Base-by-base conservation (phyloP, 2,113 vertebrate species). In the Ancistrus triradiatus region DNA sequence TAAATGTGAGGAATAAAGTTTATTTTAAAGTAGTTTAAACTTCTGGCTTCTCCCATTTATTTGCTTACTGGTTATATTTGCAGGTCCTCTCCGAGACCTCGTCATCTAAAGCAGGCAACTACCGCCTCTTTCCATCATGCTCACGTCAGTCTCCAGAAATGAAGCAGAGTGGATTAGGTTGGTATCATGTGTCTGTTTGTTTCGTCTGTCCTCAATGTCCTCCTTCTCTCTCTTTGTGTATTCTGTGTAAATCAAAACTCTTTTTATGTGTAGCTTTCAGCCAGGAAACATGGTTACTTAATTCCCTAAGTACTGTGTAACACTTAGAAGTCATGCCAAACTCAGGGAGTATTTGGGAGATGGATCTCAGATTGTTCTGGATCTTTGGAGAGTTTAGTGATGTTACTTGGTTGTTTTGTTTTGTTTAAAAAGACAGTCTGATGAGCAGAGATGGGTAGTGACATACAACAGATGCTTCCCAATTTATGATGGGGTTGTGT, bases 111-210 rank as follows among this genome's bases (percentile, higher is more conserved):
- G 82, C 87, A 1, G 90, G 91, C 59, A 90, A 90, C 53, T 96
- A 98, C 67, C 94, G 95, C 22, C 92, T 98, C 62, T 97, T 98
- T 81, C 91, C 91, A n/a, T 88, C 92, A 58, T 93, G 91, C 59
- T 91, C 93, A 19, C 91, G 95, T 51, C 94, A 95, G 63, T 91
- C 93, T 6, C 89, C 94, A 0, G 96, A 99, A 77, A 92, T 97
- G 89, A 97, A 99, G 66, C 96, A 98, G 70, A 98, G 95, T 57
- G 95, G 95, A 83, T 80, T 99, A 85, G 96, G 96, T 98, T 91
- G 65, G 87, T 83, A 52, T 74, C 42, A 8, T 50, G 10, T 40
- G 58, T 7, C 47, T 5, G 67, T 78, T 22, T 37, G 35, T 18
- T 7, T 44, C 4, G 67, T 78, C 22, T 37, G 35, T 18, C 35